Evolutionary conservation across 2,888 invertebrate species (phyloP), one percentile per base, ranked within the genome.

Genomic region (Zonitis immaculata): DNA sequence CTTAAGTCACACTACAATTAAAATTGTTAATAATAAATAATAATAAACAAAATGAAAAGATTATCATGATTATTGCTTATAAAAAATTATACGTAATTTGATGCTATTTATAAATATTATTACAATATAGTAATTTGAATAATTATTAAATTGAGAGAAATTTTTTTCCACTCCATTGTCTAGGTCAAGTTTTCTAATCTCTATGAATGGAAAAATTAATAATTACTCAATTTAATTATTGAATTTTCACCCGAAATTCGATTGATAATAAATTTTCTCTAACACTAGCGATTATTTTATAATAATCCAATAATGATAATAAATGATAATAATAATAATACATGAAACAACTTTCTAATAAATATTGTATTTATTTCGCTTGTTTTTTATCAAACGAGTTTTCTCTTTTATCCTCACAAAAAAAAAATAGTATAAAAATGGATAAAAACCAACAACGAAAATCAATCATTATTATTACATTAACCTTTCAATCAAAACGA

Each of bases 321-420:
- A n/a, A n/a, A n/a, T n/a, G n/a, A n/a, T n/a, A n/a, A n/a, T n/a
- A n/a, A n/a, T n/a, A n/a, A n/a, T n/a, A n/a, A n/a, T n/a, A n/a
- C n/a, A 39, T 20, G 22, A 25, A 46, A 26, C 52, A 48, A 44
- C 52, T 52, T 52, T 52, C 48, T 52, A 52, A 52, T 48, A 48
- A n/a, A n/a, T n/a, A n/a, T n/a, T n/a, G n/a, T 20, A 44, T 44
- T 52, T 44, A 42, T 39, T 45, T 44, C 16, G 44, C 44, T 30
- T 42, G 42, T 52, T 52, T 52, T n/a, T 47, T 52, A 52, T 52
- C 52, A 47, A 47, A 30, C 32, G 11, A 42, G 44, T 52, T 52
- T 52, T 52, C 39, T 49, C 49, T 50, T 32, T 47, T 35, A 45
- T 42, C 42, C 25, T 12, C 28, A 44, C 25, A 20, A 20, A 11